Evolutionary conservation across 2,113 vertebrate species (phyloP).

Genomic region (Chlorodrepanis virens): DNA sequence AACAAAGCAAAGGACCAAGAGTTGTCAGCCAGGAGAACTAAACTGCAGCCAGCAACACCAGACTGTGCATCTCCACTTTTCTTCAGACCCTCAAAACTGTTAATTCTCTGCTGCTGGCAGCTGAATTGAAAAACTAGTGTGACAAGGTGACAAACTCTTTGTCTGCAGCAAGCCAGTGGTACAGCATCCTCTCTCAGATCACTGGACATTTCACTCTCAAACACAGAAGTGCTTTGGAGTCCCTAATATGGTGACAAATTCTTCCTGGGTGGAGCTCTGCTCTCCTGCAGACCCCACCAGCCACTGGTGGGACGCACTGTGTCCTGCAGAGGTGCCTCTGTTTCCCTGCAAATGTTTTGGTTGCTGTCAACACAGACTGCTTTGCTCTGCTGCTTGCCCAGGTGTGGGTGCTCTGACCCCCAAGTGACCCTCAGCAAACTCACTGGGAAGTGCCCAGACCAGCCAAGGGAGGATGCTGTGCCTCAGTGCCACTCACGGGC

Average conservation of each 20-base stretch:
- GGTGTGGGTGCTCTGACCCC: not conserved
- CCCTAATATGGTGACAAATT: accelerated
- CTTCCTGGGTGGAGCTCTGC: not conserved
- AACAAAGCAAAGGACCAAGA: not conserved
- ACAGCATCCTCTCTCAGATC: not conserved
- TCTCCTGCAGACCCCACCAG: not conserved
- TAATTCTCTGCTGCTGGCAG: not conserved
- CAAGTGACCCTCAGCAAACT: not conserved
- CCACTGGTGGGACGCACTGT: accelerated
- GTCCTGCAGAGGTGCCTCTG: not conserved
- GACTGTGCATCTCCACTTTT: not conserved
- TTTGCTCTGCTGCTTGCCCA: accelerated
- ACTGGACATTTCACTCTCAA: not conserved
- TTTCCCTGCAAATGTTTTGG: not conserved
- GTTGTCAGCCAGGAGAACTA: not conserved
- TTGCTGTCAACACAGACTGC: too few relatives aligned
- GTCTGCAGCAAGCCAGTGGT: not conserved
- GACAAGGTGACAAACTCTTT: not conserved
- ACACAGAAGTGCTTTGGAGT: not conserved
- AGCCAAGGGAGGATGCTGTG: not conserved
- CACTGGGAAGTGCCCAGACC: not conserved
- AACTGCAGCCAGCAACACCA: not conserved
- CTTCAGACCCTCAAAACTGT: not conserved
- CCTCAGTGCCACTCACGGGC: not conserved
- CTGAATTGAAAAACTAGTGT: not conserved